Evolutionary conservation across 2,888 invertebrate genomes (phyloP), one percentile per base, ranked within the genome.

Genomic region (Ectobius pallidus): DNA sequence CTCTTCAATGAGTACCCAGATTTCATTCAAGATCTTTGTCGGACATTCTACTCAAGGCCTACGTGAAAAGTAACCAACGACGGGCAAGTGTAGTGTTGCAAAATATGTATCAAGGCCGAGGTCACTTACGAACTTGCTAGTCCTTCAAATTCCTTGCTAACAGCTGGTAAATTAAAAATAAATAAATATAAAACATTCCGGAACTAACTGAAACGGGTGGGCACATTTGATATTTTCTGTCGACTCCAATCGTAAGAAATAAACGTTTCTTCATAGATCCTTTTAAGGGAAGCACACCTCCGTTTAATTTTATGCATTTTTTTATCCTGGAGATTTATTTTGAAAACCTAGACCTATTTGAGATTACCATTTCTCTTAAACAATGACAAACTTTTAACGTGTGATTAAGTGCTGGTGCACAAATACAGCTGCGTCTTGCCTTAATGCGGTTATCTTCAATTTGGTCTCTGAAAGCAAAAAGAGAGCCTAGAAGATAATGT

Each of bases 31-130:
- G 6, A 6, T 39, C 39, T 39, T 39, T 39, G 14, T 25, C 52
- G 52, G 52, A 52, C 25, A 25, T 52, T 25, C 52, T 52, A 14
- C 52, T 52, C 16, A 9, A 20, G 25, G 22, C 52, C 3, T 4
- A 20, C 20, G 22, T 22, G 52, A 25, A 14, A 11, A 25, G 52
- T 11, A 14, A 52, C 52, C 25, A 22, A 25, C 22, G 22, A 14
- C 25, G 52, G 22, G 49, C 18, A 49, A 18, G n/a, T 20, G 20
- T 49, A 20, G 22, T 11, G 52, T 25, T 52, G 1, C 52, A 25
- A 52, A 52, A 52, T 22, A 52, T 52, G 20, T 52, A 52, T 52
- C 52, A 52, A 52, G 52, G 52, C 25, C 52, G 52, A 52, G 52
- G 25, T 9, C 52, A 25, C 11, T 52, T 9, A 22, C 22, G 1